phyloP scores from a whole-genome alignment of 1,140 invertebrate species.

The Penaeus chinensis region DNA sequence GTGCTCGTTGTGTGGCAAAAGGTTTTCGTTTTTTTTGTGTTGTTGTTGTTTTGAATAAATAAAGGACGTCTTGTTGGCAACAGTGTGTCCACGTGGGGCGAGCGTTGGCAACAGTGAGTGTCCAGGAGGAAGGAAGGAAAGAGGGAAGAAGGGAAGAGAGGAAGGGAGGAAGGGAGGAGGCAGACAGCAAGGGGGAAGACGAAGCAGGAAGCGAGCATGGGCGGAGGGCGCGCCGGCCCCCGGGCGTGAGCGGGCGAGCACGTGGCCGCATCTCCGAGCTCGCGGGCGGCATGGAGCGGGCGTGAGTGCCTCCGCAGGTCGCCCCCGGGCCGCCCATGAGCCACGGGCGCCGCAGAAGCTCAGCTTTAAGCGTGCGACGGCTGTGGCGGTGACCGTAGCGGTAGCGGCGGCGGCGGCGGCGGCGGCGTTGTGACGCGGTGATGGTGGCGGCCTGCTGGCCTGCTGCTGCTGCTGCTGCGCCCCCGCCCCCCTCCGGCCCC shows the following conservation, averaged over 20 bases:
- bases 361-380: constrained; percentile 41
- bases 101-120: too few species aligned
- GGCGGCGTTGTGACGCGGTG: too few species aligned
- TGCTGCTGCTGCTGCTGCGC: too few species aligned
- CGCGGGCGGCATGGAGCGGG: neutral
- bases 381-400: neutral
- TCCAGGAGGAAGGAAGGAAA: neutral
- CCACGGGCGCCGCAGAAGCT: too few species aligned
- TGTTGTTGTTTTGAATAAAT: too few species aligned
- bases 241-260: neutral
- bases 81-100: too few species aligned
- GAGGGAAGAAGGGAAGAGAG: neutral
- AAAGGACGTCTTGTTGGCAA: too few species aligned
- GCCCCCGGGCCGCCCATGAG: neutral
- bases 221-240: neutral
- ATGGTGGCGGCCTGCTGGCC: too few species aligned
- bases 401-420: neutral
- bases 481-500: too few species aligned
- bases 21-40: too few species aligned
- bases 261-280: neutral
- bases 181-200: neutral
- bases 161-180: too few species aligned
- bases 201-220: neutral
- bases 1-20: too few species aligned
- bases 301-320: neutral